phyloP scores from a whole-genome alignment of 2,797 vertebrate genomes.

The Synanceia verrucosa region DNA sequence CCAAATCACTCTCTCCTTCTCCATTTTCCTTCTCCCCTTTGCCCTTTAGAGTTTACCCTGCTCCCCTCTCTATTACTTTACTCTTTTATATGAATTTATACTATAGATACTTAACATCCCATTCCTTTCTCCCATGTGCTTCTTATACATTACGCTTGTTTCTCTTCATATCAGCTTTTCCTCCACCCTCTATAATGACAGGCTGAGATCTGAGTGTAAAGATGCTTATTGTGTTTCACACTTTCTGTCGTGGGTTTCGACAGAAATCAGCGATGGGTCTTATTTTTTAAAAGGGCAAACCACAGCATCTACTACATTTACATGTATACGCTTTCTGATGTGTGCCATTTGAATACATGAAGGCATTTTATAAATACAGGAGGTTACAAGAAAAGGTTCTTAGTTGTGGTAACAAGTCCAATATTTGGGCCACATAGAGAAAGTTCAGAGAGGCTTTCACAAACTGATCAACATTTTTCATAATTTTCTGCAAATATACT shows the following conservation, averaged over 20 bases:
- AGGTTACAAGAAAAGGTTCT: background rate
- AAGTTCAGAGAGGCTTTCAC: background rate
- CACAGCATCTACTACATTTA: background rate
- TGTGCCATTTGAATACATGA: background rate
- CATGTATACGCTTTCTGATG: background rate
- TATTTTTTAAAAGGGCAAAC: constrained; percentile 1
- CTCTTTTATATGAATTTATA: background rate
- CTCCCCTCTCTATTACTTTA: background rate
- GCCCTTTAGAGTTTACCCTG: background rate
- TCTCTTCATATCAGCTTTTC: constrained; percentile 11
- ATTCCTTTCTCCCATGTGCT: background rate
- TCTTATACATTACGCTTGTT: background rate
- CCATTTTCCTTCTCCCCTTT: background rate
- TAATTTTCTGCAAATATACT: background rate
- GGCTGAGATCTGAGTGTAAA: constrained; percentile 10
- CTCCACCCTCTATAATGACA: background rate
- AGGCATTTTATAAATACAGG: background rate
- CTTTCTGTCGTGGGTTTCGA: background rate
- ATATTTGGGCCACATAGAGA: background rate
- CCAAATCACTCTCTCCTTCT: constrained; percentile 29
- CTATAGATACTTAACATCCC: background rate
- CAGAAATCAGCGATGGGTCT: background rate
- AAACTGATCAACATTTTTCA: too few relatives aligned
- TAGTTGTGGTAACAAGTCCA: background rate
- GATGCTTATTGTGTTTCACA: background rate